Percentiles rank a stretch among this genome's conserved stretches.
phyloP scores from a whole-genome alignment of 2,113 vertebrate species.

The Neolamprologus hecqui region DNA sequence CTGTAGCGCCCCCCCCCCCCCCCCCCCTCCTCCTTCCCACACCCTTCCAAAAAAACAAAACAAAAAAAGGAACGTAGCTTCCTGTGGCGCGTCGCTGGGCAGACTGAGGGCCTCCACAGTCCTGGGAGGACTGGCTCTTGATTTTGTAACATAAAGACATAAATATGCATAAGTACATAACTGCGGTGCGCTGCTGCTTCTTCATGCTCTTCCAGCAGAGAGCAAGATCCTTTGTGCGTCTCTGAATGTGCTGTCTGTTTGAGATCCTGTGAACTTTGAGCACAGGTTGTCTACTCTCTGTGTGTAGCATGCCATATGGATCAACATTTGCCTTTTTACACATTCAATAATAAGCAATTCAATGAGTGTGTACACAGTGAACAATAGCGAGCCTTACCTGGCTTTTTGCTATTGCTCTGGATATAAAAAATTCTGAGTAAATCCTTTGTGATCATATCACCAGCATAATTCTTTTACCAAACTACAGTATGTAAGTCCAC shows the following conservation, averaged over 20 bases:
- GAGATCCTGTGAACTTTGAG: conserved; percentile 17
- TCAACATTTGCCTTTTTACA: neutral
- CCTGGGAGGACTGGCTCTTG: neutral
- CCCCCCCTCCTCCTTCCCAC: neutral
- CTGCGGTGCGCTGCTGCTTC: neutral
- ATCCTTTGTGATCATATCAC: neutral
- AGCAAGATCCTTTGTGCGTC: neutral
- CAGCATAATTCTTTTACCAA: neutral
- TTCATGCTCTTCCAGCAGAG: neutral
- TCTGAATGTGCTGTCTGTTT: neutral
- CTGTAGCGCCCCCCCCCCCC: too few species aligned
- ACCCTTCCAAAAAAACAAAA: neutral
- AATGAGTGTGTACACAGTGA: neutral
- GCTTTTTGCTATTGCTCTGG: neutral
- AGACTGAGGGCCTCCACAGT: conserved; percentile 11
- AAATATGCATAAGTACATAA: neutral
- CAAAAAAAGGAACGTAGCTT: conserved; percentile 9
- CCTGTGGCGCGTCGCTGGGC: conserved; percentile 33
- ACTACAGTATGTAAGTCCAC: neutral
- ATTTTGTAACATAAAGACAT: neutral
- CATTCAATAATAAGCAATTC: neutral
- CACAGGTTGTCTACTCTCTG: neutral
- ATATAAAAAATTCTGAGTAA: neutral
- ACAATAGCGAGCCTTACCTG: neutral
- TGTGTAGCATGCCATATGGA: neutral